A percentile compares a stretch with the other conserved stretches of the same genome.
These are phyloP conservation scores for Anguilla japonica DNA, from an alignment of 2,113 vertebrate species.

Conservation along the genomic window DNA sequence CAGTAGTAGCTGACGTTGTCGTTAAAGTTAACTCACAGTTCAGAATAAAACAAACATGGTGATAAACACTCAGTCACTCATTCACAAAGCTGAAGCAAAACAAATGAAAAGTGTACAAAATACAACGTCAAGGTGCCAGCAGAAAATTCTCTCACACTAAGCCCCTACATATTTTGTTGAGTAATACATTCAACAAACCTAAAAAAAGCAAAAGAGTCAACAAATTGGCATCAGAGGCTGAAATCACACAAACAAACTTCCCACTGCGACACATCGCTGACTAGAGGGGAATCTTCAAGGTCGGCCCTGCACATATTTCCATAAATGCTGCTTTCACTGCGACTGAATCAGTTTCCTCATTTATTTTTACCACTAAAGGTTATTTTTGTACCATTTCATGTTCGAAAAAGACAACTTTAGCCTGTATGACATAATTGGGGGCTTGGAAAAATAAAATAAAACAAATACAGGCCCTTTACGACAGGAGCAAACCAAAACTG, in stretches of 20 bases:
- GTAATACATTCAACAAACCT: background rate
- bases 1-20: background rate
- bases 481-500: background rate
- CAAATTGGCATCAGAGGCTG: background rate
- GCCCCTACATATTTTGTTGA: background rate
- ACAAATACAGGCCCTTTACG: constrained; percentile 9
- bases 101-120: background rate
- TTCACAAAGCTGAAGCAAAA: background rate
- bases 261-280: background rate
- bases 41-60: background rate
- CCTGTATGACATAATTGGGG: constrained; percentile 28
- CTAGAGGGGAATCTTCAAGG: background rate
- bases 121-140: background rate
- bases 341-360: constrained; percentile 45
- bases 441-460: constrained; percentile 9
- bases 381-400: constrained; percentile 39
- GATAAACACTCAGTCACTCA: background rate
- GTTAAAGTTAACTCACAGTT: background rate
- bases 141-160: background rate
- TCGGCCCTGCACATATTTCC: constrained; percentile 20
- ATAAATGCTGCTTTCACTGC: constrained; percentile 47
- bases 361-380: constrained; percentile 43
- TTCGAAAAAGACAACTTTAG: constrained; percentile 30
- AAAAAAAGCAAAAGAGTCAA: background rate
- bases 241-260: background rate